phyloP scores from a whole-genome alignment of 2,113 vertebrate species.

The Dipodomys ordii region DNA sequence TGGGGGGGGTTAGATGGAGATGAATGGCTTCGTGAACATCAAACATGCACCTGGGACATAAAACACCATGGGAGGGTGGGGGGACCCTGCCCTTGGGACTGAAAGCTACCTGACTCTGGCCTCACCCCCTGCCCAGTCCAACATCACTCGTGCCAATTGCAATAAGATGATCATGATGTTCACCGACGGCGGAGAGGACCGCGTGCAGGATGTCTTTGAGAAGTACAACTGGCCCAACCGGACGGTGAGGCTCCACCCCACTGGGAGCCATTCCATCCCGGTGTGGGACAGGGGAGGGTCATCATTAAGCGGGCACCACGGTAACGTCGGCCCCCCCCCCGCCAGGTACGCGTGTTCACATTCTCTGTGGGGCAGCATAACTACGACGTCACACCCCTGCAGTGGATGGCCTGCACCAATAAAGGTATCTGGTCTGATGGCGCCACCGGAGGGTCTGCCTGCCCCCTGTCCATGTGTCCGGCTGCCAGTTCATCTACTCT shows the following conservation, averaged over 20 bases:
- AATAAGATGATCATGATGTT: constrained; percentile 99
- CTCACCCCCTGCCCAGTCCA: constrained; percentile 86
- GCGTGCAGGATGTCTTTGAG: constrained; percentile 98
- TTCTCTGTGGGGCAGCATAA: constrained; percentile 99
- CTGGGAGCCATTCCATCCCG: not conserved
- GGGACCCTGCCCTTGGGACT: not conserved
- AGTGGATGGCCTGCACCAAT: constrained; percentile 99
- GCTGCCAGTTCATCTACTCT: not conserved
- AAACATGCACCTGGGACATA: not conserved
- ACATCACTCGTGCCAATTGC: constrained; percentile 96
- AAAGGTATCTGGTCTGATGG: constrained; percentile 89
- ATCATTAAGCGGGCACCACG: too few species aligned
- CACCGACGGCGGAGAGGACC: constrained; percentile 98
- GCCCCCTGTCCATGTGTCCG: not conserved
- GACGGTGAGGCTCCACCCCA: constrained; percentile 89
- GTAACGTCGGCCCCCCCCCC: not conserved
- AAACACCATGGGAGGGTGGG: not conserved
- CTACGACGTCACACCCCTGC: constrained; percentile 97
- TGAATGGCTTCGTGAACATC: constrained; percentile 57
- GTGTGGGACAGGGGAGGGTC: accelerated
- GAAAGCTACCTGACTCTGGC: not conserved
- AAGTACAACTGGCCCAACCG: constrained; percentile 99
- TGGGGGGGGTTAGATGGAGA: constrained; percentile 65
- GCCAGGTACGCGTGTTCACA: constrained; percentile 95
- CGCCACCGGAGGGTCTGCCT: not conserved